Evolutionary conservation across 92 coral and sea anemone species (phyloP), one percentile per base, ranked within the genome.

Genomic region (Epizoanthus ramosus): DNA sequence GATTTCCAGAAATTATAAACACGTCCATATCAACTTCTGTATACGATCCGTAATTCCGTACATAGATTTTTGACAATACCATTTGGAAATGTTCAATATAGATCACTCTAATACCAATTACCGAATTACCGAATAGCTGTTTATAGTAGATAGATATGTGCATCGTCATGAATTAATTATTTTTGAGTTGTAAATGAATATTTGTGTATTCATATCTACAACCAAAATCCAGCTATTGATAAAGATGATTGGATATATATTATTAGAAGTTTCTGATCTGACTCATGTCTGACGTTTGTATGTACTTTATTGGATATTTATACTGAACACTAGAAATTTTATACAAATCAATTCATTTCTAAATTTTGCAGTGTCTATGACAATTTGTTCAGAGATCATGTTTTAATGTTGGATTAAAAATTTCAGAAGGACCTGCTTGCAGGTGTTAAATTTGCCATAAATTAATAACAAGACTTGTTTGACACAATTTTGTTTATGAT

Each of bases 121-220:
- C 22, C 5, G 64, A 50, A 50, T 9, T 37, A 14, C 22, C 5
- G 64, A 50, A 50, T 50, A 50, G 54, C 54, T 71, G 31, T 70
- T 57, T 15, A n/a, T 7, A 35, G 67, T 67, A 19, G 41, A 65
- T n/a, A n/a, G 39, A 59, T 22, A 2, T 8, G 23, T 77, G 58
- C 3, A 41, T 19, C 71, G 59, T 19, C 68, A 59, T 75, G 9
- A 61, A 59, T 41, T 60, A 77, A 61, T 33, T 22, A 57, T 75
- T 61, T 76, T 61, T 61, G 37, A 59, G 60, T 75, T 75, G 71
- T 77, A 77, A 54, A 41, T 77, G 71, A 39, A 37, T 59, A 7
- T 77, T 77, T 77, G 82, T 60, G 14, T 77, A 60, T 61, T n/a
- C 57, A 61, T 76, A 75, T 47, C 12, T 47, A 50, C 54, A 50